Percentiles rank a stretch among this genome's conserved stretches.
phyloP scores from a whole-genome alignment of 2,888 invertebrate genomes.

The Dermolepida albohirtum region DNA sequence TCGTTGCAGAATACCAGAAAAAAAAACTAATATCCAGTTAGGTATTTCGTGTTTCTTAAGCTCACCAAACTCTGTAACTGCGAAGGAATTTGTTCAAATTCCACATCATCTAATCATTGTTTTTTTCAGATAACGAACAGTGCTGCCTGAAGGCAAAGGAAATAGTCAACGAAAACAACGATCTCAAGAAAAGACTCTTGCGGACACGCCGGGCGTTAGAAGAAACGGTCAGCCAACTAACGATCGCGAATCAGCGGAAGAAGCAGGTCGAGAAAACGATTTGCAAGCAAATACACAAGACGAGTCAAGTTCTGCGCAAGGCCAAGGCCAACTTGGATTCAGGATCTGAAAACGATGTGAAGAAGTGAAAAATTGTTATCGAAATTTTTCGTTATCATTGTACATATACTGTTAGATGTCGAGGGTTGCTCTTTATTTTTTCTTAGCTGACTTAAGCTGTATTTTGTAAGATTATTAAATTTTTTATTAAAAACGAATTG shows the following conservation, averaged over 20 bases:
- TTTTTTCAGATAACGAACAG: slow-evolving; percentile 54
- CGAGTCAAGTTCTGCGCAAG: slow-evolving; percentile 80
- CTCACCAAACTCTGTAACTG: too few species aligned
- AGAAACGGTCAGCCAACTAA: slow-evolving; percentile 80
- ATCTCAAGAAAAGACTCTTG: slow-evolving; percentile 76
- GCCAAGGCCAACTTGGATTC: slow-evolving; percentile 79
- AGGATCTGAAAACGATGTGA: slow-evolving; percentile 62
- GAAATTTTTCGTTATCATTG: slow-evolving; percentile 56
- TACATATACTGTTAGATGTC: slow-evolving; percentile 47
- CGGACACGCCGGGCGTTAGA: slow-evolving; percentile 81
- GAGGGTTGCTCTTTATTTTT: slow-evolving; percentile 29
- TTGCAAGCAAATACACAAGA: slow-evolving; percentile 83
- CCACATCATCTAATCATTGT: too few species aligned
- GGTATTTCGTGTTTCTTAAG: too few species aligned
- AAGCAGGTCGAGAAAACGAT: slow-evolving; percentile 86
- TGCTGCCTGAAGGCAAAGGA: slow-evolving; percentile 59
- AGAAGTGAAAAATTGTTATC: slow-evolving; percentile 52
- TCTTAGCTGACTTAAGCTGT: slow-evolving; percentile 34
- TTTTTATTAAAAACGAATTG: slow-evolving; percentile 32
- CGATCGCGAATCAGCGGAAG: slow-evolving; percentile 82
- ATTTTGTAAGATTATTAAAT: slow-evolving; percentile 40
- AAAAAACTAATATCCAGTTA: too few species aligned
- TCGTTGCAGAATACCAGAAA: too few species aligned
- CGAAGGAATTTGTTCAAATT: too few species aligned
- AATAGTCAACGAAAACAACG: slow-evolving; percentile 73